Conservation (phyloP, 92 coral and sea anemone species). For the Anthopleura xanthogrammica region DNA sequence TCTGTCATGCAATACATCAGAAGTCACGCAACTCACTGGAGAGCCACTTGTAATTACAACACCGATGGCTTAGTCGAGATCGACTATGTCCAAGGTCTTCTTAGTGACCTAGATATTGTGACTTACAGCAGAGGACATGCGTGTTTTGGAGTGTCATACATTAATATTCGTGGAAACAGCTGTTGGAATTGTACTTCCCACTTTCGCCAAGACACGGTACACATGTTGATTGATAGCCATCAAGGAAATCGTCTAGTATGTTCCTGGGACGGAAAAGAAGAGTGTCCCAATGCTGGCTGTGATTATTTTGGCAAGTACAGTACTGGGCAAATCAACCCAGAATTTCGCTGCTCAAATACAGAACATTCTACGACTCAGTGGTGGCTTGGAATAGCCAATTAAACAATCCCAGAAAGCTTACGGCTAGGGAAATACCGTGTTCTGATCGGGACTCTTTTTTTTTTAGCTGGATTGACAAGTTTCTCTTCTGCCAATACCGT, state of each 20-base stretch:
- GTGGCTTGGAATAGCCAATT: conserved; percentile 3
- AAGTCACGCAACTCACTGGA: conserved; percentile 31
- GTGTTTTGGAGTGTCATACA: conserved; percentile 22
- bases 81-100: conserved; percentile 26
- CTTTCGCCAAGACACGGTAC: conserved; percentile 17
- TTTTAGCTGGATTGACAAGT: too few relatives aligned
- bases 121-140: not conserved
- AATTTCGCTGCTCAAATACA: not conserved
- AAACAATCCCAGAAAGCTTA: not conserved
- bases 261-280: not conserved
- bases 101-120: conserved; percentile 25
- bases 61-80: conserved; percentile 31
- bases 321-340: not conserved
- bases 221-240: conserved; percentile 22
- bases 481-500: too few relatives aligned
- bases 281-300: not conserved
- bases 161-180: conserved; percentile 32
- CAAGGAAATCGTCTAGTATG: not conserved
- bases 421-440: too few relatives aligned
- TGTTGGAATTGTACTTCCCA: conserved; percentile 35
- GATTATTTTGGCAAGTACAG: not conserved
- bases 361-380: not conserved
- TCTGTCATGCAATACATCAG: conserved; percentile 19
- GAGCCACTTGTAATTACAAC: conserved; percentile 54
- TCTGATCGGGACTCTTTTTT: too few relatives aligned